Conservation (phyloP, 1,140 invertebrate genomes). For the Berghia stephanieae region DNA sequence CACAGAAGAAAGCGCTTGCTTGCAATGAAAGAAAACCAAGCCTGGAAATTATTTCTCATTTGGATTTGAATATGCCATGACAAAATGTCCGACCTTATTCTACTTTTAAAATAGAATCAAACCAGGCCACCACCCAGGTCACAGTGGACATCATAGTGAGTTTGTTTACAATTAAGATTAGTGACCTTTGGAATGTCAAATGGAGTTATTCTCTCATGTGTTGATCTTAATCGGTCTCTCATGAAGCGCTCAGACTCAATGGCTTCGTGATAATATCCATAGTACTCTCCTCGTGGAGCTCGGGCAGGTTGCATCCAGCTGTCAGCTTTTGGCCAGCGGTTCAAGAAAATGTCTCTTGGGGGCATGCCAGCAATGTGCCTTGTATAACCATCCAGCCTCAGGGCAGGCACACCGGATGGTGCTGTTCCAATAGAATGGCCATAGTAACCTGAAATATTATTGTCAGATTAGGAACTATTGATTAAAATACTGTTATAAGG, state of each 20-base stretch:
- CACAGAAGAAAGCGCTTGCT: no score
- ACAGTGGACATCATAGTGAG: slow-evolving; percentile 19
- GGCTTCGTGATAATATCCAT: slow-evolving; percentile 42
- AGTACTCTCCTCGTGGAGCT: slow-evolving; percentile 54
- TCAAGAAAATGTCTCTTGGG: slow-evolving; percentile 47
- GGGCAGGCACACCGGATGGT: slow-evolving; percentile 45
- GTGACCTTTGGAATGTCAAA: slow-evolving; percentile 28
- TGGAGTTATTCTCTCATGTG: slow-evolving; percentile 2
- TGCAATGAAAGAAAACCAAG: no score
- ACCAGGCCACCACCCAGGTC: slow-evolving; percentile 15
- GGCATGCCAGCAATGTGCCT: slow-evolving; percentile 56
- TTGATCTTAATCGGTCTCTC: slow-evolving; percentile 11
- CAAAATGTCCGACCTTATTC: no score
- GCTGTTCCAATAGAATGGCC: slow-evolving; percentile 48
- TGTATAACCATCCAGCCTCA: slow-evolving; percentile 54
- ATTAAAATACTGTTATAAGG: no score
- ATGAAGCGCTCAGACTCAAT: slow-evolving; percentile 27
- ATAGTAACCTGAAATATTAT: slow-evolving; percentile 45
- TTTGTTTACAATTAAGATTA: slow-evolving; percentile 19
- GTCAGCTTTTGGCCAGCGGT: slow-evolving; percentile 56
- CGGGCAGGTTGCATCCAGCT: slow-evolving; percentile 46
- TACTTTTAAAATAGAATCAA: no score
- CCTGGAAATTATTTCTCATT: no score
- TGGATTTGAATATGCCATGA: no score
- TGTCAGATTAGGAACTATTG: no score